These are phyloP conservation scores for Cerceris rybyensis DNA, from an alignment of 2,888 invertebrate genomes.

Conservation along the genomic window DNA sequence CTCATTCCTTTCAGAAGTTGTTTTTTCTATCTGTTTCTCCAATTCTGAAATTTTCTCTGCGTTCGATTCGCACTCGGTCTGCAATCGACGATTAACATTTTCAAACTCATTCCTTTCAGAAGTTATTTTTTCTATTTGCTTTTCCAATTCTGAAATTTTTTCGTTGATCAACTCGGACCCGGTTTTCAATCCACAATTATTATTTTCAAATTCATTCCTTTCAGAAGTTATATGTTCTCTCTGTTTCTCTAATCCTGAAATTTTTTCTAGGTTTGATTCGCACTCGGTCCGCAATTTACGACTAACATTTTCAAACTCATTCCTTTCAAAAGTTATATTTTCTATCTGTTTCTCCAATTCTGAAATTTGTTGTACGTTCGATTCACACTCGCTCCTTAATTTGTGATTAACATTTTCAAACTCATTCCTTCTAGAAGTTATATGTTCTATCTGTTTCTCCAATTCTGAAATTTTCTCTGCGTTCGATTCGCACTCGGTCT, in stretches of 20 bases:
- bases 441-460: neutral
- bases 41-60: neutral
- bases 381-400: neutral
- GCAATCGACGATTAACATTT: neutral
- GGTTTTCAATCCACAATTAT: no score
- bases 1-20: neutral
- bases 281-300: conserved; percentile 10
- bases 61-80: neutral
- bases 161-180: no score
- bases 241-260: neutral
- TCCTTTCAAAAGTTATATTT: neutral
- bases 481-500: neutral
- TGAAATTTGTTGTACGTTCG: neutral
- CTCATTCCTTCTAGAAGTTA: neutral
- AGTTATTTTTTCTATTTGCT: neutral
- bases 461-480: neutral
- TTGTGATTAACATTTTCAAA: neutral
- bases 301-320: conserved; percentile 7
- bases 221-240: neutral
- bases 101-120: conserved; percentile 2
- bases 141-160: conserved; percentile 2
- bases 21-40: neutral
- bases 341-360: neutral
- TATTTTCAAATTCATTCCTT: neutral
- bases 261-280: neutral